These are phyloP conservation scores for Pteropus alecto DNA, from an alignment of 2,113 vertebrate species.

Conservation along the genomic window DNA sequence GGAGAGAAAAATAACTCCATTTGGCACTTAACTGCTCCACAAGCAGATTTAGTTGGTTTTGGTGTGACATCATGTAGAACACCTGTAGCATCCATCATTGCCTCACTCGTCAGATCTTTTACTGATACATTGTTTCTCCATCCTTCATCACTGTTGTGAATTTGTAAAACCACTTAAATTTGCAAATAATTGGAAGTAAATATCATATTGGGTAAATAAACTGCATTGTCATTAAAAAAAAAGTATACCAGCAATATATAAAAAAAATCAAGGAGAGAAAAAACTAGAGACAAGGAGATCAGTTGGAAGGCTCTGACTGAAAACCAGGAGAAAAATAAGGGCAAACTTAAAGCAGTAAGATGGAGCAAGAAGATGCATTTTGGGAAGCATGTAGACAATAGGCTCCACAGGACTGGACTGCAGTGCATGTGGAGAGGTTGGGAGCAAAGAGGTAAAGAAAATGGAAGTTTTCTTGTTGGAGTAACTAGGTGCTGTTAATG, in stretches of 20 bases:
- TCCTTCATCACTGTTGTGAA: not conserved
- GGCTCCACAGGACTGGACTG: not conserved
- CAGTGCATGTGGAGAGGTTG: not conserved
- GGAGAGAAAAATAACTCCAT: not conserved
- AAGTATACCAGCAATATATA: not conserved
- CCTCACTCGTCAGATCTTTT: not conserved
- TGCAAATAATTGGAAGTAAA: not conserved
- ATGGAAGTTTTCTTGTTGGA: not conserved
- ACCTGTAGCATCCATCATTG: not conserved
- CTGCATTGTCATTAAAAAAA: not conserved
- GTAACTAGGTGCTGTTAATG: not conserved
- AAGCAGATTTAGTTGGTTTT: not conserved
- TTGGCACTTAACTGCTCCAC: fast-evolving
- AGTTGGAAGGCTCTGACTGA: not conserved
- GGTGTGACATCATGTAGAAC: not conserved
- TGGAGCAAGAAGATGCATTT: not conserved
- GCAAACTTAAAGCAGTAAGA: not conserved
- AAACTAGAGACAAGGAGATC: not conserved
- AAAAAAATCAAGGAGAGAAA: not conserved
- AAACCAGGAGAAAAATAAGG: not conserved
- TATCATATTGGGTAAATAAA: not conserved
- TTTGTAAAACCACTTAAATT: not conserved
- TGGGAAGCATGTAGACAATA: not conserved
- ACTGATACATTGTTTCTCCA: not conserved
- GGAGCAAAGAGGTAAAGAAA: not conserved